phyloP scores from a whole-genome alignment of 2,888 invertebrate species.

The Cephonodes hylas region DNA sequence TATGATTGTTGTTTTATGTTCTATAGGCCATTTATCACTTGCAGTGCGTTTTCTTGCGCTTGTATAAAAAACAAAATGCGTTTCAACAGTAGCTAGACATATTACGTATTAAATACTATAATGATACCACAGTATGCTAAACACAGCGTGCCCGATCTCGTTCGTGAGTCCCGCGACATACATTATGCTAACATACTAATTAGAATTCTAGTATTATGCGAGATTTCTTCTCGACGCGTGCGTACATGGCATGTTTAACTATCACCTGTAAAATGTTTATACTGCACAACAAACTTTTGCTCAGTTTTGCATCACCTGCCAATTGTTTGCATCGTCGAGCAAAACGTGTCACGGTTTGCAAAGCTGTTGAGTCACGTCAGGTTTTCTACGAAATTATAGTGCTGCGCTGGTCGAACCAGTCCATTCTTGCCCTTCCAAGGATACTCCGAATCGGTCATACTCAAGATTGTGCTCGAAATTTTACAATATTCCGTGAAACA shows the following conservation, averaged over 20 bases:
- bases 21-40: background rate
- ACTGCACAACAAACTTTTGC: background rate
- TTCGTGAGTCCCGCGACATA: conserved; percentile 1
- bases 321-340: too few relatives aligned
- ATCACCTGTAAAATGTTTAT: background rate
- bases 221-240: conserved; percentile 7
- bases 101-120: background rate
- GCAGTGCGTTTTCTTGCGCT: background rate
- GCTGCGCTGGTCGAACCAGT: too few relatives aligned
- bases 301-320: background rate
- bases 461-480: too few relatives aligned
- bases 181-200: conserved; percentile 1
- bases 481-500: too few relatives aligned
- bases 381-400: too few relatives aligned
- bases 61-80: background rate
- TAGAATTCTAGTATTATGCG: background rate
- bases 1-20: background rate
- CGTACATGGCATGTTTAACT: background rate
- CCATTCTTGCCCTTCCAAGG: too few relatives aligned
- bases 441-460: too few relatives aligned
- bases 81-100: background rate
- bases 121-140: background rate
- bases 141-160: background rate
- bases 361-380: too few relatives aligned
- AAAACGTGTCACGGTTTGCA: too few relatives aligned